Conservation (phyloP, 2,797 vertebrate species). For the Sebastes nivosus region DNA sequence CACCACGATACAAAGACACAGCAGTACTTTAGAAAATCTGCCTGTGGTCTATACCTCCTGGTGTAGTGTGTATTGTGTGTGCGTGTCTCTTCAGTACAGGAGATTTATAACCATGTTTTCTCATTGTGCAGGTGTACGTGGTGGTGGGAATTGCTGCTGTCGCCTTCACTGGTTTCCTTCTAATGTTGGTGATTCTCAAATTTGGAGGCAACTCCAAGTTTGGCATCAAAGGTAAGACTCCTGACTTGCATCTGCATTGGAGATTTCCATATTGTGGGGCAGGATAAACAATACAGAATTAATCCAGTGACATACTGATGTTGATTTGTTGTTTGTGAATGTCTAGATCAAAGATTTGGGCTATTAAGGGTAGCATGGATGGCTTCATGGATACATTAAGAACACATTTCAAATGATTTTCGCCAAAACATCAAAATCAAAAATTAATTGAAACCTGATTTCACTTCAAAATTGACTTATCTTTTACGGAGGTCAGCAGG, state of each 20-base stretch:
- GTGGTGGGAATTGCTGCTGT: slow-evolving; percentile 95
- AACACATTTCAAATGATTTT: background rate
- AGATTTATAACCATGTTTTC: background rate
- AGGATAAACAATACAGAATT: background rate
- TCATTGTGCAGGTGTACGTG: slow-evolving; percentile 89
- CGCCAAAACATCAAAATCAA: background rate
- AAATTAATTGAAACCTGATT: background rate
- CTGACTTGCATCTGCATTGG: background rate
- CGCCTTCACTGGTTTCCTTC: slow-evolving; percentile 93
- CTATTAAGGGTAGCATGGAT: background rate
- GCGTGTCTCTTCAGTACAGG: background rate
- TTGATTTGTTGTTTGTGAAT: background rate
- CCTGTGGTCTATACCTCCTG: background rate
- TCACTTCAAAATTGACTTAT: background rate
- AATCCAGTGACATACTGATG: background rate
- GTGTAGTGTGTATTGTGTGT: background rate
- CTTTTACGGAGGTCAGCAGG: background rate
- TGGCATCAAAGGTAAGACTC: slow-evolving; percentile 98
- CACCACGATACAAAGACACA: slow-evolving; percentile 3
- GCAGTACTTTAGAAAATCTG: background rate
- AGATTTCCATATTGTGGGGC: background rate
- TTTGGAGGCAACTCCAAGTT: slow-evolving; percentile 98
- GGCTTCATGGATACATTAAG: slow-evolving; percentile 54
- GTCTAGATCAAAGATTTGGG: background rate
- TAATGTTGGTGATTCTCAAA: slow-evolving; percentile 96